These are phyloP conservation scores for Anthoscopus minutus DNA, from an alignment of 2,113 vertebrate species.

Conservation along the genomic window DNA sequence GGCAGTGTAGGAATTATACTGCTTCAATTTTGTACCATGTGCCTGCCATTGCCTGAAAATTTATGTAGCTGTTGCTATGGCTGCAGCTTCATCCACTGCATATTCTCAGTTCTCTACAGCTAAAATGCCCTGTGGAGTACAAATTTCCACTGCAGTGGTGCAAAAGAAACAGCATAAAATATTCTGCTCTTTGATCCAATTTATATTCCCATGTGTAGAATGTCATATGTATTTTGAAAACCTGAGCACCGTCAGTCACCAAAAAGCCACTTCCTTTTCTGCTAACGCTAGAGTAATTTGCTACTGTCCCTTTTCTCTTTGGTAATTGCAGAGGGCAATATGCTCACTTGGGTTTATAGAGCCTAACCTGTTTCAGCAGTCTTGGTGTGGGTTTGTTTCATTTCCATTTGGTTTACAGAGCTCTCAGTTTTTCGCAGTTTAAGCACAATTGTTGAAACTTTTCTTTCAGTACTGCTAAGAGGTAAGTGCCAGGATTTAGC, in stretches of 20 bases:
- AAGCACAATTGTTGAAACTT: conserved; percentile 55
- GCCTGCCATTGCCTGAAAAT: conserved; percentile 14
- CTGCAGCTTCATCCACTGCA: conserved; percentile 24
- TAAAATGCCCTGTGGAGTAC: conserved; percentile 36
- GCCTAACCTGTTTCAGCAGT: background rate
- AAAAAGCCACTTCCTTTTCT: background rate
- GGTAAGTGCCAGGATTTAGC: conserved; percentile 57
- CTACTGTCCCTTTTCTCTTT: background rate
- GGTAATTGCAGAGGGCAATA: background rate
- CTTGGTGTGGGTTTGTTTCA: background rate
- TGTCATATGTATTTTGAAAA: background rate
- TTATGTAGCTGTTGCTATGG: conserved; percentile 48
- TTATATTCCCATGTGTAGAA: background rate
- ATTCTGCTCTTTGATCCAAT: background rate
- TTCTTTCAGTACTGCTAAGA: conserved; percentile 11
- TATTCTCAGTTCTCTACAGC: conserved; percentile 9
- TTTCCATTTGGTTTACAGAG: conserved; percentile 14
- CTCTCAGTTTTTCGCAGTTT: background rate
- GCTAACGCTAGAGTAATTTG: background rate
- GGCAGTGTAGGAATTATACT: background rate
- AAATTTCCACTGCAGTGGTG: conserved; percentile 43
- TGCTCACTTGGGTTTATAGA: background rate
- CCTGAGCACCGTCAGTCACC: background rate
- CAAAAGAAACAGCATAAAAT: background rate
- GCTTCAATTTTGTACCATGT: background rate